Base-by-base conservation (phyloP, 1,140 invertebrate genomes). In the Daktulosphaira vitifoliae region DNA sequence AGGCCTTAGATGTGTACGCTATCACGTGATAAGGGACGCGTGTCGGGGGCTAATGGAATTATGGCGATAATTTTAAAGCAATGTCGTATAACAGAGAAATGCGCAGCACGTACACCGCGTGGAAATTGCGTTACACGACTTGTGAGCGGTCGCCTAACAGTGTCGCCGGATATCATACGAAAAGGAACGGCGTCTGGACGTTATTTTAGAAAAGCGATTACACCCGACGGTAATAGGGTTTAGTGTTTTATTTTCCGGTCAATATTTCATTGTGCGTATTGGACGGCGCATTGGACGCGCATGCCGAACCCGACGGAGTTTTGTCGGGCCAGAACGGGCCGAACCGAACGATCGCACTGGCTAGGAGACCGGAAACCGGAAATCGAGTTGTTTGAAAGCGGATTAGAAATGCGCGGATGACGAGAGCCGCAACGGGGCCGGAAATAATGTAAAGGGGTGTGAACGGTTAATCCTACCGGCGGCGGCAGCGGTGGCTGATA, bases 361-460 rank as follows among this genome's bases (percentile, higher is more conserved):
- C n/a, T 38, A 29, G 15, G 25, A 59, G 39, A 59, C 54, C 39
- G 54, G 54, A 46, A 46, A 46, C 54, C 54, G 54, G 54, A 59
- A 59, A 59, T 59, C 54, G 26, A 59, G 54, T 59, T 59, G 54
- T 59, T 59, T 46, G 54, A 23, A 46, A 46, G 25, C 54, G 54
- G 54, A 59, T 59, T 46, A 59, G 39, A 59, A 46, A 59, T 8
- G 26, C 15, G 2, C 16, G 23, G 37, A 1, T 16, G 52, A 20
- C 37, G 52, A 18, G 51, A 53, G 51, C 51, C 16, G 53, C 38
- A 33, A 42, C 53, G 3, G 16, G 54, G 44, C 42, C 54, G 54
- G 54, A 59, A 59, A 59, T 59, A 46, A n/a, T 26, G 54, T 13
- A 46, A 59, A 59, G 54, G 54, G 54, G 42, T 59, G 54, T 59